Evolutionary conservation across 1,140 invertebrate genomes (phyloP).

Genomic region (Anastatus disparis): DNA sequence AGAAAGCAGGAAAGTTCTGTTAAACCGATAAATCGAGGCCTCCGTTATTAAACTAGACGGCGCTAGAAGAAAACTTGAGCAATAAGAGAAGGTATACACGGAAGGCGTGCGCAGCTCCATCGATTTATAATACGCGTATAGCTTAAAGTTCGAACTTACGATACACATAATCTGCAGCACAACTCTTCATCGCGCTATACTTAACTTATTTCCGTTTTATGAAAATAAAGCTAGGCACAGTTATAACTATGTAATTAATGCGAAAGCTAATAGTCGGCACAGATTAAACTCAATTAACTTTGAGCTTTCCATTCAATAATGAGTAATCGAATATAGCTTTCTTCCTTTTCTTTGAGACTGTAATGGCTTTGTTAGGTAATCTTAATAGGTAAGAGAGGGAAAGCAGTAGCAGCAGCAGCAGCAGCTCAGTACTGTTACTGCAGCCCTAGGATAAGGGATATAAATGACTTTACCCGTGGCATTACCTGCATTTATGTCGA

Average conservation of each 20-base stretch:
- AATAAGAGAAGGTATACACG: too few relatives aligned
- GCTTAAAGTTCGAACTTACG: background rate
- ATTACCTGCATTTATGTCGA: conserved; percentile 33
- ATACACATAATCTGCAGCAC: background rate
- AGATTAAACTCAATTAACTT: too few relatives aligned
- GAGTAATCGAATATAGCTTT: conserved; percentile 12
- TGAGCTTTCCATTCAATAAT: too few relatives aligned
- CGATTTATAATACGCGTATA: background rate
- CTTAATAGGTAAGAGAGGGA: background rate
- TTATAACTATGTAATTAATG: background rate
- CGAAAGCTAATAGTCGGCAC: too few relatives aligned
- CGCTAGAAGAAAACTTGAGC: conserved; percentile 15
- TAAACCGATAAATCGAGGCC: background rate
- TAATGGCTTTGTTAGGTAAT: conserved; percentile 10
- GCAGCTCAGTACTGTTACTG: background rate
- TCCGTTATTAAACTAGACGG: conserved; percentile 2
- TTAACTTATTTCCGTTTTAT: conserved; percentile 1
- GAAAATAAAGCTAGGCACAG: background rate
- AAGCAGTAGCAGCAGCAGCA: background rate
- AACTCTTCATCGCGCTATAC: background rate
- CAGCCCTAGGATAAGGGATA: conserved; percentile 32
- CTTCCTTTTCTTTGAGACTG: background rate
- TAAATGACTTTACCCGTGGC: conserved; percentile 39
- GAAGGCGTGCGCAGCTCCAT: background rate
- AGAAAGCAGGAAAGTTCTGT: background rate